Evolutionary conservation across 2,797 vertebrate genomes (phyloP).

Genomic region (Gallirallus australis): DNA sequence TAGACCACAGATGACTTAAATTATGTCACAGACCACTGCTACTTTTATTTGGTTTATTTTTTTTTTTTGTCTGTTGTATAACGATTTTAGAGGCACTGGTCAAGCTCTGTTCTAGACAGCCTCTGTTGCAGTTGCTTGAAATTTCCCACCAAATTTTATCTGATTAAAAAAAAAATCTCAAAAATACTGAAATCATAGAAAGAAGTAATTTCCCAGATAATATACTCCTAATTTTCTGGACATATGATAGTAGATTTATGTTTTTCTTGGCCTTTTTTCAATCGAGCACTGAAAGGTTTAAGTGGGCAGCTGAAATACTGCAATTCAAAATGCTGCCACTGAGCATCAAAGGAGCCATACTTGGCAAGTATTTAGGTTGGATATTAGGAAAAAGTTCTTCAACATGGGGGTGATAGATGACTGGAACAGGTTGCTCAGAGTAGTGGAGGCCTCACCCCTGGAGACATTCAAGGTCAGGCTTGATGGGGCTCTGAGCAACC

Average conservation of each 20-base stretch:
- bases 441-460: too few species aligned
- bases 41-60: neutral
- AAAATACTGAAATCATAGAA: neutral
- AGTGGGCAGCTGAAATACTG: neutral
- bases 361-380: neutral
- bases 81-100: neutral
- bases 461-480: too few species aligned
- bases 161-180: neutral
- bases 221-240: neutral
- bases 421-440: too few species aligned
- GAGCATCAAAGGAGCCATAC: neutral
- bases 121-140: neutral
- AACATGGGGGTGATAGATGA: too few species aligned
- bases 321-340: neutral
- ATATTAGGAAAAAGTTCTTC: too few species aligned
- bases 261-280: neutral
- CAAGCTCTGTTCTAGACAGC: neutral
- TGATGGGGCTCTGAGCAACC: too few species aligned
- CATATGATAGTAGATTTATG: neutral
- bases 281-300: neutral
- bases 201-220: neutral
- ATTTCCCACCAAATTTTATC: neutral
- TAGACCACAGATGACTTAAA: neutral
- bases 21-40: neutral
- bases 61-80: neutral